Percentiles rank a stretch among this genome's conserved stretches.
Evolutionary conservation across 1,140 invertebrate species (phyloP).

Genomic region (Cotesia vestalis): DNA sequence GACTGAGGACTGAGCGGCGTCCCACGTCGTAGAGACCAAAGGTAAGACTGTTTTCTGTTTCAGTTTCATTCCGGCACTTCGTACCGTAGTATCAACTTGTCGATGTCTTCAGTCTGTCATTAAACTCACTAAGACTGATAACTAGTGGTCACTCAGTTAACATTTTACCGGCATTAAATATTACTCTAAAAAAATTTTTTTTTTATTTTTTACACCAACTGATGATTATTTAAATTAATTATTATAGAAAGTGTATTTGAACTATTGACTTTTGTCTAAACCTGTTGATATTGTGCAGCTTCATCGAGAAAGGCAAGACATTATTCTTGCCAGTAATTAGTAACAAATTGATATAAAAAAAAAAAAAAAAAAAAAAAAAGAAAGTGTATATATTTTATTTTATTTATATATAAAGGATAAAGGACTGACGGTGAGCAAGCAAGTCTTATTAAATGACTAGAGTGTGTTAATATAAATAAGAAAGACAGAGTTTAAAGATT

Average conservation of each 20-base stretch:
- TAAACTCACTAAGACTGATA: constrained; percentile 6
- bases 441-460: no score
- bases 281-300: constrained; percentile 31
- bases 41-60: constrained; percentile 35
- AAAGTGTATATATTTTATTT: no score
- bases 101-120: constrained; percentile 1
- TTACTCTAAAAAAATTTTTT: neutral
- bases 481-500: no score
- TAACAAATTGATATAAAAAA: no score
- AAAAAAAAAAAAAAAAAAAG: no score
- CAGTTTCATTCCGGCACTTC: constrained; percentile 33
- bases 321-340: constrained; percentile 7
- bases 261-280: constrained; percentile 14
- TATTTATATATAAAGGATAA: no score
- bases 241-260: constrained; percentile 13
- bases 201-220: no score
- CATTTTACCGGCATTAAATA: neutral
- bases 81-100: constrained; percentile 12
- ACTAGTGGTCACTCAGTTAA: neutral
- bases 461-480: no score
- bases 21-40: constrained; percentile 17
- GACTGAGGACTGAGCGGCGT: constrained; percentile 26
- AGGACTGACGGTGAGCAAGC: no score
- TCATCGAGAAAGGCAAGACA: constrained; percentile 30
- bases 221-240: neutral